These are phyloP conservation scores for Pantherophis guttatus DNA, from an alignment of 2,113 vertebrate genomes.

Conservation along the genomic window DNA sequence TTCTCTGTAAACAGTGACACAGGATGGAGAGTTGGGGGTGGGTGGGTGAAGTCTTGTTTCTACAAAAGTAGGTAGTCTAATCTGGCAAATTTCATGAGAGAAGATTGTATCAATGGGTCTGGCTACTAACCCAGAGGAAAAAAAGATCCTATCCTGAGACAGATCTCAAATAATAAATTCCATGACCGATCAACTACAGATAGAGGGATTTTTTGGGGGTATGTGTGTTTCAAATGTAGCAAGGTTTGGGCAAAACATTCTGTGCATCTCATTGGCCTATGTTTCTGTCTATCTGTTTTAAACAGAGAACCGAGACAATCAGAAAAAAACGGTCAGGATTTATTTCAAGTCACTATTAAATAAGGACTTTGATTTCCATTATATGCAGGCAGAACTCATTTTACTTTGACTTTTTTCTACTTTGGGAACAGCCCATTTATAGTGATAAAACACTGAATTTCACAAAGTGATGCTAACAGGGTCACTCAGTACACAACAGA, in stretches of 20 bases:
- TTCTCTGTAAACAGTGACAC: conserved; percentile 2
- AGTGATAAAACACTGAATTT: background rate
- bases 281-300: background rate
- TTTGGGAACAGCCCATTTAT: background rate
- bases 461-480: background rate
- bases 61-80: background rate
- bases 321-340: background rate
- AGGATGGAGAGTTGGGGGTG: background rate
- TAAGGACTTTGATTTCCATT: background rate
- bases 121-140: background rate
- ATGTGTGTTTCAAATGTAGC: background rate
- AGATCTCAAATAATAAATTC: background rate
- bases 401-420: too few relatives aligned
- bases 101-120: background rate
- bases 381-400: background rate
- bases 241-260: background rate
- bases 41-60: background rate
- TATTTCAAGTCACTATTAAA: background rate
- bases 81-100: background rate
- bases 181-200: background rate
- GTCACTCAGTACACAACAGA: background rate
- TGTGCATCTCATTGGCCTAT: background rate
- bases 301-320: background rate
- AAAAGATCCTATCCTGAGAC: background rate
- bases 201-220: background rate